Conservation (phyloP, 1,140 invertebrate genomes). For the Ceratoteleas bidentatus region DNA sequence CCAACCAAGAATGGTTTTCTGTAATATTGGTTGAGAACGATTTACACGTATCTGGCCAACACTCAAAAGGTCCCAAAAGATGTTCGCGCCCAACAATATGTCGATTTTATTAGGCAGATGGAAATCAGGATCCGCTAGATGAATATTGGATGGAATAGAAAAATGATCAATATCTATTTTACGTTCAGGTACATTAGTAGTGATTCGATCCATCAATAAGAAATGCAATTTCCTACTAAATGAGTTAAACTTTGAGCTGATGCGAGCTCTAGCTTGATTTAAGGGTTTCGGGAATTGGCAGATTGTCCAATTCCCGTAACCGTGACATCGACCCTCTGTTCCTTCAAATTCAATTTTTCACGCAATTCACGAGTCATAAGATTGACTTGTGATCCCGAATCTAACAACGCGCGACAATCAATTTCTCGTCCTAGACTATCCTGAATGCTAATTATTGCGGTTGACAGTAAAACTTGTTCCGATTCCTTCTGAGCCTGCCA, state of each 20-base stretch:
- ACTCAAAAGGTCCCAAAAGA: slow-evolving; percentile 36
- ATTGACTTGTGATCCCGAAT: slow-evolving; percentile 17
- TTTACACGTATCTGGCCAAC: slow-evolving; percentile 13
- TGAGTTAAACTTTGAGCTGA: slow-evolving; percentile 9
- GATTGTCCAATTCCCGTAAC: slow-evolving; percentile 11
- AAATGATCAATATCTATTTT: neutral
- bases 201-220: neutral
- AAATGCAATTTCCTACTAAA: slow-evolving; percentile 1
- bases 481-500: too few relatives aligned
- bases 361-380: slow-evolving; percentile 14
- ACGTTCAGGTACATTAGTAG: neutral
- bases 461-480: neutral
- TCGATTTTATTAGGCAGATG: slow-evolving; percentile 8
- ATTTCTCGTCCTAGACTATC: neutral
- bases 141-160: slow-evolving; percentile 1
- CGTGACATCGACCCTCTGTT: neutral
- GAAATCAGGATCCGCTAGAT: neutral
- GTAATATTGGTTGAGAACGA: slow-evolving; percentile 6
- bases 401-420: slow-evolving; percentile 9
- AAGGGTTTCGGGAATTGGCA: slow-evolving; percentile 1
- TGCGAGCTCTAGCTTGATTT: neutral
- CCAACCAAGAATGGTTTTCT: slow-evolving; percentile 37
- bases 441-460: neutral
- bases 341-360: slow-evolving; percentile 1
- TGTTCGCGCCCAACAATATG: slow-evolving; percentile 17